Percentiles rank a stretch among this genome's conserved stretches.
Evolutionary conservation across 2,113 vertebrate genomes (phyloP).

Genomic region (Hyla sarda): DNA sequence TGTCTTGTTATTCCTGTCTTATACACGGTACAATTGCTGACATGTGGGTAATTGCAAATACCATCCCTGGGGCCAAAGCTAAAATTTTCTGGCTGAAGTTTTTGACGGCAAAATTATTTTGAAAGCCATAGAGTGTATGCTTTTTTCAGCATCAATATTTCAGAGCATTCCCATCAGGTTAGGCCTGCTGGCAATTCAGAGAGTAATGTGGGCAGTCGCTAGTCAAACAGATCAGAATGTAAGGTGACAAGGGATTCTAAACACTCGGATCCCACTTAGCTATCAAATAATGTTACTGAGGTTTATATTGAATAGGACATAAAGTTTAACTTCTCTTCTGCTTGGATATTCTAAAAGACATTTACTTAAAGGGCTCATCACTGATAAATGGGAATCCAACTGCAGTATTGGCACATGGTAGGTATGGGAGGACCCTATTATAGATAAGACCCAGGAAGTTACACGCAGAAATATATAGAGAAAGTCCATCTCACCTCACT

Average conservation of each 20-base stretch:
- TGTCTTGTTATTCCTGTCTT: background rate
- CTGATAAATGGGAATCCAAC: too few relatives aligned
- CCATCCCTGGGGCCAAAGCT: background rate
- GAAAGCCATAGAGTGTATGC: background rate
- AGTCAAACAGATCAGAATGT: slow-evolving; percentile 14
- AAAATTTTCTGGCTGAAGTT: slow-evolving; percentile 19
- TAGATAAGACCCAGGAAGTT: too few relatives aligned
- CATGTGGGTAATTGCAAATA: slow-evolving; percentile 24
- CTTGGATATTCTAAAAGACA: background rate
- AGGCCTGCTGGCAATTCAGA: background rate
- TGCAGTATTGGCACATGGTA: too few relatives aligned
- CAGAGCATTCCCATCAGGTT: slow-evolving; percentile 15
- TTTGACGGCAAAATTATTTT: slow-evolving; percentile 39
- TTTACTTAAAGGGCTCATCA: background rate
- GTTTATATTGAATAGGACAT: background rate
- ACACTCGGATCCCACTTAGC: background rate
- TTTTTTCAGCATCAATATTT: slow-evolving; percentile 29
- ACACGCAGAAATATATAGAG: too few relatives aligned
- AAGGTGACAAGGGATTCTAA: background rate
- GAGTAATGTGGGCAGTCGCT: background rate
- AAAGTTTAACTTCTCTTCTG: background rate
- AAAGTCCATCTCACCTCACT: too few relatives aligned
- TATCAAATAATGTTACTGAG: slow-evolving; percentile 20
- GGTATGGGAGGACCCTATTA: too few relatives aligned
- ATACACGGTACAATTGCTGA: background rate